Evolutionary conservation across 2,888 invertebrate genomes (phyloP).

Genomic region (Hypselothyrea guttata): DNA sequence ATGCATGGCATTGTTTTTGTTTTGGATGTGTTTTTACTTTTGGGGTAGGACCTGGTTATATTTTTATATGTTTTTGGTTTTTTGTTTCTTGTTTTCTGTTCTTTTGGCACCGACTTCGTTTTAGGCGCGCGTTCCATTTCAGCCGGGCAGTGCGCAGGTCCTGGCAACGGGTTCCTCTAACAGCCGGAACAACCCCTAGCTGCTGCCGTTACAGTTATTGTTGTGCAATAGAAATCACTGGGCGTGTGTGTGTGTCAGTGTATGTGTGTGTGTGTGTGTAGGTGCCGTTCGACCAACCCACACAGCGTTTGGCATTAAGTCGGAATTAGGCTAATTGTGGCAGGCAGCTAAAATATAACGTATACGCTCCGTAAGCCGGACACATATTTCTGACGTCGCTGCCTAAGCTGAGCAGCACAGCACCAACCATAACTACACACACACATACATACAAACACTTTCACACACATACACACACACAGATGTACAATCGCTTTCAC

Average conservation of each 20-base stretch:
- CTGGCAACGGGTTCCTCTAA: slow-evolving; percentile 49
- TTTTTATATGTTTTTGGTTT: no score
- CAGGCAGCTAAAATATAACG: slow-evolving; percentile 30
- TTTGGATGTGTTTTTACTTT: slow-evolving; percentile 43
- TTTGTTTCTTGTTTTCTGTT: neutral
- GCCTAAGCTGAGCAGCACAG: slow-evolving; percentile 29
- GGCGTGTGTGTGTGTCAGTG: slow-evolving; percentile 22
- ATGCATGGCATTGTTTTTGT: slow-evolving; percentile 28
- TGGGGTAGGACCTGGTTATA: slow-evolving; percentile 77
- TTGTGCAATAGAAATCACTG: slow-evolving; percentile 60
- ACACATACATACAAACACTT: neutral
- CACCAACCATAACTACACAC: slow-evolving; percentile 1
- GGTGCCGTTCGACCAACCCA: slow-evolving; percentile 71
- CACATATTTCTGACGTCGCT: slow-evolving; percentile 1
- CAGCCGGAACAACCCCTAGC: slow-evolving; percentile 71
- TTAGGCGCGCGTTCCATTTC: slow-evolving; percentile 52
- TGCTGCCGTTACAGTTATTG: slow-evolving; percentile 34
- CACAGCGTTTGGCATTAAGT: slow-evolving; percentile 41
- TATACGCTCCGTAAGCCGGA: slow-evolving; percentile 34
- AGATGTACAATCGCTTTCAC: slow-evolving; percentile 29
- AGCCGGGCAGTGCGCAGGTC: slow-evolving; percentile 71
- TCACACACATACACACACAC: neutral
- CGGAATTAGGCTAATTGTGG: slow-evolving; percentile 67
- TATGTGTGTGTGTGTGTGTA: slow-evolving; percentile 43
- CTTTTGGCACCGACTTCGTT: slow-evolving; percentile 5